Conservation (phyloP, 2,888 invertebrate species). For the Rhagium mordax region DNA sequence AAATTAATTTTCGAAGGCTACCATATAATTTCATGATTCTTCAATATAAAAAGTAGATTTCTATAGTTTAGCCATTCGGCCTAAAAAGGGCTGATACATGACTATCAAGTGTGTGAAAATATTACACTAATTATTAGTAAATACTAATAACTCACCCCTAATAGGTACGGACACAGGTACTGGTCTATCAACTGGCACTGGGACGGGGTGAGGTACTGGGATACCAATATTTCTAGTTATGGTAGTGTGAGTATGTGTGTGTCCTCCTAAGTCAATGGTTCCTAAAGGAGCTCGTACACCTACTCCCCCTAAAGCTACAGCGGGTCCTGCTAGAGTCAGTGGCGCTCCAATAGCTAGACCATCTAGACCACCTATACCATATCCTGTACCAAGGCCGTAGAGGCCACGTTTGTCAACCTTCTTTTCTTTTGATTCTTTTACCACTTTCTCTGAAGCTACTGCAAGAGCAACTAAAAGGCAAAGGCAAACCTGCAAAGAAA, state of each 20-base stretch:
- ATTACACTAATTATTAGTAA: too few species aligned
- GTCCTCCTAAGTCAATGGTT: slow-evolving; percentile 57
- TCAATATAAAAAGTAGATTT: too few species aligned
- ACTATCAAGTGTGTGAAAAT: too few species aligned
- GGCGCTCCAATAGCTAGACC: slow-evolving; percentile 32
- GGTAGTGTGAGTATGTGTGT: slow-evolving; percentile 67
- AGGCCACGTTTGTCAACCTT: slow-evolving; percentile 65
- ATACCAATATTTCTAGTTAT: slow-evolving; percentile 71
- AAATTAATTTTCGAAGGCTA: too few species aligned
- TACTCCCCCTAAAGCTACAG: slow-evolving; percentile 37
- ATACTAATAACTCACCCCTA: slow-evolving; percentile 56
- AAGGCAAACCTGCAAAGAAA: slow-evolving; percentile 58
- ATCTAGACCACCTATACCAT: slow-evolving; percentile 36
- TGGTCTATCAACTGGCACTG: slow-evolving; percentile 69
- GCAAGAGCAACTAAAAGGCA: slow-evolving; percentile 57
- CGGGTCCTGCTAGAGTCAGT: slow-evolving; percentile 29
- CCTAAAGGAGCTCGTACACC: slow-evolving; percentile 42
- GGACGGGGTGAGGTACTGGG: slow-evolving; percentile 72
- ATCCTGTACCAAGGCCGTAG: slow-evolving; percentile 58
- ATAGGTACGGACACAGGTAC: slow-evolving; percentile 66
- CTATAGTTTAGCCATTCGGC: too few species aligned
- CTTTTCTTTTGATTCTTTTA: slow-evolving; percentile 56
- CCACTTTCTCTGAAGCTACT: slow-evolving; percentile 49
- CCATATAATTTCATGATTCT: too few species aligned
- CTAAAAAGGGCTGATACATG: too few species aligned